phyloP scores from a whole-genome alignment of 2,113 vertebrate genomes.

The Sphaerodactylus townsendi region DNA sequence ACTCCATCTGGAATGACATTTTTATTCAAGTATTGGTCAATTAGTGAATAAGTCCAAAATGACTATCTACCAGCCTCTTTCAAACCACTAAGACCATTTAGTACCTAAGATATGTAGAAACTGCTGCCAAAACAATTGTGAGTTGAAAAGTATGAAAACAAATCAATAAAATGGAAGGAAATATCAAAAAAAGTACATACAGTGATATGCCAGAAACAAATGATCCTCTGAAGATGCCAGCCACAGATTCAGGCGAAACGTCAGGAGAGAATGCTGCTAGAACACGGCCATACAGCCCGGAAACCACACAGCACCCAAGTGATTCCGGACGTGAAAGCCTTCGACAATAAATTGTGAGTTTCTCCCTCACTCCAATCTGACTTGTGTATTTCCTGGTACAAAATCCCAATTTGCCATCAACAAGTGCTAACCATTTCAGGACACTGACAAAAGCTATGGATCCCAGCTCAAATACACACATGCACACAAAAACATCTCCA shows the following conservation, averaged over 20 bases:
- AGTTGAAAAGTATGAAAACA: too few species aligned
- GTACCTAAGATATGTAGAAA: not conserved
- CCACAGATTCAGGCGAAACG: too few species aligned
- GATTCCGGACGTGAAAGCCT: too few species aligned
- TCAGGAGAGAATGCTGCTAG: too few species aligned
- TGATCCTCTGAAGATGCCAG: too few species aligned
- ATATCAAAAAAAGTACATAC: too few species aligned
- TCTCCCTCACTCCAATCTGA: not conserved
- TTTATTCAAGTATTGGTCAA: constrained; percentile 28
- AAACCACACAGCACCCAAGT: too few species aligned
- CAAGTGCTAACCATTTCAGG: not conserved
- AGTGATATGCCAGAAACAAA: too few species aligned
- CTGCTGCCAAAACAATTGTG: not conserved
- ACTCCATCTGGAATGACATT: constrained; percentile 20
- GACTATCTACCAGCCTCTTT: not conserved
- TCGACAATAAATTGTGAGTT: not conserved
- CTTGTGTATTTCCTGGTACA: not conserved
- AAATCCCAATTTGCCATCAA: not conserved
- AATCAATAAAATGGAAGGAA: too few species aligned
- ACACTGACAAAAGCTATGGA: not conserved
- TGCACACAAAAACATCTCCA: too few species aligned
- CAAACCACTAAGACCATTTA: not conserved
- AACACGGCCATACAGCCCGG: too few species aligned
- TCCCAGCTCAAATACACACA: too few species aligned
- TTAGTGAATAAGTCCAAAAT: constrained; percentile 26